Evolutionary conservation across 2,113 vertebrate species (phyloP).

Genomic region (Silurus meridionalis): DNA sequence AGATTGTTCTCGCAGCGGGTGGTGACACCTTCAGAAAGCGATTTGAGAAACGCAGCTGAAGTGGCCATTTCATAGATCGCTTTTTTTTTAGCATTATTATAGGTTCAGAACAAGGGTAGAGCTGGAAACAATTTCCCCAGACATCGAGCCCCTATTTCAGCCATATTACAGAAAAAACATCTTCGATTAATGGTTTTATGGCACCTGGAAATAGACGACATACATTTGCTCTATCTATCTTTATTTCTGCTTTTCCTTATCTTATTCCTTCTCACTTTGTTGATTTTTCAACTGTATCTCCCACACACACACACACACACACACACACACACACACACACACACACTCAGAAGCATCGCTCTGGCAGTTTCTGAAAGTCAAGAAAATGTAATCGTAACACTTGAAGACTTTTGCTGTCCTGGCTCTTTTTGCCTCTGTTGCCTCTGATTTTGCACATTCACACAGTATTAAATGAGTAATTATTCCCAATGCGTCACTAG

Average conservation of each 20-base stretch:
- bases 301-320: not conserved
- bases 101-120: slow-evolving; percentile 10
- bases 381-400: slow-evolving; percentile 5
- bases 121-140: slow-evolving; percentile 24
- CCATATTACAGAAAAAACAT: not conserved
- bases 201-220: slow-evolving; percentile 14
- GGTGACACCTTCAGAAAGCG: not conserved
- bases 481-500: slow-evolving; percentile 33
- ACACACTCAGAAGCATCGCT: not conserved
- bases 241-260: slow-evolving; percentile 1
- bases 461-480: slow-evolving; percentile 50
- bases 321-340: not conserved
- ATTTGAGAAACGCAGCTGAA: slow-evolving; percentile 10
- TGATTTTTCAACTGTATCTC: slow-evolving; percentile 2
- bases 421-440: slow-evolving; percentile 15
- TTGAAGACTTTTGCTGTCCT: slow-evolving; percentile 18
- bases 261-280: slow-evolving; percentile 1
- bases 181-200: not conserved
- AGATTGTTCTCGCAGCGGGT: slow-evolving; percentile 21
- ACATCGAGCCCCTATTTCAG: slow-evolving; percentile 30
- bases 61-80: slow-evolving; percentile 18
- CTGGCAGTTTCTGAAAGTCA: not conserved
- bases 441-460: slow-evolving; percentile 38
- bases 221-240: slow-evolving; percentile 3
- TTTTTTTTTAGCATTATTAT: slow-evolving; percentile 16